A percentile compares a stretch with the other conserved stretches of the same genome.
phyloP scores from a whole-genome alignment of 1,140 invertebrate genomes.

The Babylonia areolata region DNA sequence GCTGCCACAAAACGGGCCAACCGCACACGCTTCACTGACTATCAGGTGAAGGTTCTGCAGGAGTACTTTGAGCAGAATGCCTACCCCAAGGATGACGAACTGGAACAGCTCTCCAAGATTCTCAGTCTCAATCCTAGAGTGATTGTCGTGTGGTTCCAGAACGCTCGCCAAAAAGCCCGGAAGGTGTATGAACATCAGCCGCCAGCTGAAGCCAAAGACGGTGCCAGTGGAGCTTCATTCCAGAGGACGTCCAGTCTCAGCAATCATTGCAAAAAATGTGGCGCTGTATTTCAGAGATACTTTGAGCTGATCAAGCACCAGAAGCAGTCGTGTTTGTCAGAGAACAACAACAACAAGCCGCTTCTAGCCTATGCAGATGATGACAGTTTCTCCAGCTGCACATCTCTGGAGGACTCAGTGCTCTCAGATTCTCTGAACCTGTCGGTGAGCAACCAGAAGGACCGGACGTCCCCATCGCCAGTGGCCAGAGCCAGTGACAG shows the following conservation, averaged over 20 bases:
- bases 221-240: slow-evolving; percentile 83
- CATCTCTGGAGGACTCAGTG: slow-evolving; percentile 62
- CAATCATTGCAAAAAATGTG: slow-evolving; percentile 99
- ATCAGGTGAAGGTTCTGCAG: slow-evolving; percentile 97
- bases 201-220: slow-evolving; percentile 85
- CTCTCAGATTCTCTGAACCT: slow-evolving; percentile 57
- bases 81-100: slow-evolving; percentile 99
- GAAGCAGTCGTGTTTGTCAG: slow-evolving; percentile 92
- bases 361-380: slow-evolving; percentile 53
- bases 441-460: slow-evolving; percentile 27
- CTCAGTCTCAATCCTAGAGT: slow-evolving; percentile 93
- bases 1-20: slow-evolving; percentile 92
- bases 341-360: slow-evolving; percentile 54
- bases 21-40: slow-evolving; percentile 98
- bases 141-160: slow-evolving; percentile 99
- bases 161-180: slow-evolving; percentile 98
- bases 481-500: slow-evolving; percentile 81
- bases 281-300: slow-evolving; percentile 97
- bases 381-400: slow-evolving; percentile 63
- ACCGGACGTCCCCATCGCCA: slow-evolving; percentile 16
- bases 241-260: slow-evolving; percentile 96
- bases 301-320: slow-evolving; percentile 99
- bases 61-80: slow-evolving; percentile 99
- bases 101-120: slow-evolving; percentile 98
- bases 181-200: slow-evolving; percentile 82